Evolutionary conservation across 1,140 invertebrate species (phyloP).

Genomic region (fruit fly (Drosophila melanogaster)): Release_6_plus_ISO1_MT NT_033777.3:28496501-28497000

Average conservation of each 20-base stretch:
- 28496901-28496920: slow-evolving; percentile 10
- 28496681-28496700: slow-evolving; percentile 8
- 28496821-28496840: too few species aligned
- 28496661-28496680: slow-evolving; percentile 16
- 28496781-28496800: not conserved
- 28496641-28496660: slow-evolving; percentile 72
- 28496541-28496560: slow-evolving; percentile 73
- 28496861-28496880: not conserved
- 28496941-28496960: slow-evolving; percentile 75
- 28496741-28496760: not conserved
- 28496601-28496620: slow-evolving; percentile 83
- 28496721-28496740: not conserved
- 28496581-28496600: slow-evolving; percentile 66
- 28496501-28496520: slow-evolving; percentile 53
- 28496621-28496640: slow-evolving; percentile 84
- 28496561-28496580: slow-evolving; percentile 73
- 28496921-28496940: slow-evolving; percentile 41
- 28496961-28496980: slow-evolving; percentile 61
- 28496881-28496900: not conserved
- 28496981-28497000: slow-evolving; percentile 44
- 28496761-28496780: not conserved
- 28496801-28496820: too few species aligned
- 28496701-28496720: not conserved
- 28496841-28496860: too few species aligned
- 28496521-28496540: slow-evolving; percentile 22